Conservation (phyloP, 2,888 invertebrate species). For the Amblyjoppa proteus region DNA sequence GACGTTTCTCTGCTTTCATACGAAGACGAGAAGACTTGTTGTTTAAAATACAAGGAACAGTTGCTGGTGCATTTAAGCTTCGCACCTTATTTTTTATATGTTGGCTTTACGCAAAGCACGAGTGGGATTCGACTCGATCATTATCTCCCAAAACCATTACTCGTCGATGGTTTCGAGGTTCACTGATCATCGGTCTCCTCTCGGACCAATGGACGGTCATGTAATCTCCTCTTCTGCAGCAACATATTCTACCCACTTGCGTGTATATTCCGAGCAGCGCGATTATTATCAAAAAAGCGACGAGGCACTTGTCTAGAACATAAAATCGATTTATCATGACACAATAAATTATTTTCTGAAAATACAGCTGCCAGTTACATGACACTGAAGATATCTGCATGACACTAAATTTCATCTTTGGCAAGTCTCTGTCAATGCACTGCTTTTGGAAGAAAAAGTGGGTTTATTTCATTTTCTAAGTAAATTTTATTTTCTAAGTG, state of each 20-base stretch:
- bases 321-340: not conserved
- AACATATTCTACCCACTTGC: conserved; percentile 77
- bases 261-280: conserved; percentile 86
- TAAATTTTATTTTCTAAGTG: too few relatives aligned
- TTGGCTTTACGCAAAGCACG: not conserved
- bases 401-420: too few relatives aligned
- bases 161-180: conserved; percentile 49
- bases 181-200: conserved; percentile 53
- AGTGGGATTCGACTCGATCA: conserved; percentile 37
- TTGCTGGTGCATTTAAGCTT: not conserved
- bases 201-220: conserved; percentile 54
- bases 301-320: conserved; percentile 87
- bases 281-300: conserved; percentile 87
- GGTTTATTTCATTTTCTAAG: too few relatives aligned
- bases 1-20: not conserved
- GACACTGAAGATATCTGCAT: too few relatives aligned
- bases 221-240: conserved; percentile 21
- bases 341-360: too few relatives aligned
- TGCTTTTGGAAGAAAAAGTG: too few relatives aligned
- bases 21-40: not conserved
- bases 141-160: conserved; percentile 56
- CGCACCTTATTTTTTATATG: not conserved
- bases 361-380: too few relatives aligned
- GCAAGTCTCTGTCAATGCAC: too few relatives aligned
- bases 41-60: not conserved